phyloP scores from a whole-genome alignment of 2,797 vertebrate genomes.

The Cirrhinus molitorella region DNA sequence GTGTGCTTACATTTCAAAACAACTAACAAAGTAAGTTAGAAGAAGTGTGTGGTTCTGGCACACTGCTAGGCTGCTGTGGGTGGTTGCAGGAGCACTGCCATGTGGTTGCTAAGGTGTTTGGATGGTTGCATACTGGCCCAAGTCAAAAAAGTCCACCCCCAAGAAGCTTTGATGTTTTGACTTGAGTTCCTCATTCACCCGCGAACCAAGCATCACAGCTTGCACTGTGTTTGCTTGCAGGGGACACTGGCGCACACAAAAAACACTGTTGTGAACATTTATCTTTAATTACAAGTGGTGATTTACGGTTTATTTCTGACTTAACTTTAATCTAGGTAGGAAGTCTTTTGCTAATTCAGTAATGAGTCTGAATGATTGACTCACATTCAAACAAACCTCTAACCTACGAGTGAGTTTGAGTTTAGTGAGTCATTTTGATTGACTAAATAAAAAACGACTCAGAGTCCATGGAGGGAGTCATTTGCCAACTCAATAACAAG shows the following conservation, averaged over 20 bases:
- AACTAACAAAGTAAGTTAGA: slow-evolving; percentile 14
- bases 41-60: slow-evolving; percentile 8
- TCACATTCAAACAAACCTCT: not conserved
- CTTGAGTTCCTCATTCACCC: not conserved
- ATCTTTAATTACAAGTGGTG: no score
- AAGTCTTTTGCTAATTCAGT: not conserved
- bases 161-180: slow-evolving; percentile 22
- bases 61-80: not conserved
- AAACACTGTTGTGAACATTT: no score
- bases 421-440: not conserved
- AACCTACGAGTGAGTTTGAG: not conserved
- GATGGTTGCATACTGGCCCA: slow-evolving; percentile 17
- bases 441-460: not conserved
- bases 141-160: slow-evolving; percentile 35
- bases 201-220: no score
- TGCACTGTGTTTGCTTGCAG: no score
- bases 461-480: no score
- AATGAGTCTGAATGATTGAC: not conserved
- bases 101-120: slow-evolving; percentile 9
- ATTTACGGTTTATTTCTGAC: no score
- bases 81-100: not conserved
- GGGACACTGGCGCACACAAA: no score
- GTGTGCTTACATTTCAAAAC: not conserved
- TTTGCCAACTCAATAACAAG: not conserved
- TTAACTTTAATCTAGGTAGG: not conserved